Percentiles rank a stretch among this genome's conserved stretches.
Conservation (phyloP, 92 coral and sea anemone genomes). For the Desmophyllum pertusum region DNA sequence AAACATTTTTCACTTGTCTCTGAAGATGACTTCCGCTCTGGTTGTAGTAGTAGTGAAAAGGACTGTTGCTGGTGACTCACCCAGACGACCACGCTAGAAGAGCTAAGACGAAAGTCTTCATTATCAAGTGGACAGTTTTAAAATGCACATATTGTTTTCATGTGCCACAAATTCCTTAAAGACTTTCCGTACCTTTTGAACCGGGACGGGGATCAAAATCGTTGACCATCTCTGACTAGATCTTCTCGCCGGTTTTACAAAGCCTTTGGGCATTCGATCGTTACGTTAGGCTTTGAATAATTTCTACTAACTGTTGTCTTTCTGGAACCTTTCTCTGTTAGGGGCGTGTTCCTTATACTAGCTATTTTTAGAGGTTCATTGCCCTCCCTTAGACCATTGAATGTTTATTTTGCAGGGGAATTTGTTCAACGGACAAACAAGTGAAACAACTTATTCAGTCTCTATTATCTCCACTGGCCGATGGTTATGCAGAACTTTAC, state of each 20-base stretch:
- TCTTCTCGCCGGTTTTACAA: too few relatives aligned
- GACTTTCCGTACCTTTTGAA: background rate
- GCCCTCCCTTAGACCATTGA: background rate
- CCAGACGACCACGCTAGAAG: too few relatives aligned
- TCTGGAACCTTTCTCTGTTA: too few relatives aligned
- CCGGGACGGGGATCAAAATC: background rate
- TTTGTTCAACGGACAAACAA: conserved; percentile 64
- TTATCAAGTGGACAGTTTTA: background rate
- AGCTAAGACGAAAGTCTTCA: background rate
- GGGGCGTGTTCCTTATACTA: background rate
- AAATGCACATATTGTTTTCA: background rate
- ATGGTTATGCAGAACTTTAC: conserved; percentile 76
- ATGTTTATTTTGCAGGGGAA: conserved; percentile 66
- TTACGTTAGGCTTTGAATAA: too few relatives aligned
- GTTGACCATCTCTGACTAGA: too few relatives aligned
- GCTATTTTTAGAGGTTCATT: background rate
- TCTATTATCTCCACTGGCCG: conserved; percentile 62
- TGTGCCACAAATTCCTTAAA: background rate
- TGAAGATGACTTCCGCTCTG: too few relatives aligned
- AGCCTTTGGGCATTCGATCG: too few relatives aligned
- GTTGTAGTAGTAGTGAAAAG: too few relatives aligned
- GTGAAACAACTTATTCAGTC: conserved; percentile 52
- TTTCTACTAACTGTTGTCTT: too few relatives aligned
- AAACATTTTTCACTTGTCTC: too few relatives aligned
- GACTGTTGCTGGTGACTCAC: too few relatives aligned